Conservation (phyloP, 2,797 vertebrate species). For the Xiphorhynchus erythropygius region DNA sequence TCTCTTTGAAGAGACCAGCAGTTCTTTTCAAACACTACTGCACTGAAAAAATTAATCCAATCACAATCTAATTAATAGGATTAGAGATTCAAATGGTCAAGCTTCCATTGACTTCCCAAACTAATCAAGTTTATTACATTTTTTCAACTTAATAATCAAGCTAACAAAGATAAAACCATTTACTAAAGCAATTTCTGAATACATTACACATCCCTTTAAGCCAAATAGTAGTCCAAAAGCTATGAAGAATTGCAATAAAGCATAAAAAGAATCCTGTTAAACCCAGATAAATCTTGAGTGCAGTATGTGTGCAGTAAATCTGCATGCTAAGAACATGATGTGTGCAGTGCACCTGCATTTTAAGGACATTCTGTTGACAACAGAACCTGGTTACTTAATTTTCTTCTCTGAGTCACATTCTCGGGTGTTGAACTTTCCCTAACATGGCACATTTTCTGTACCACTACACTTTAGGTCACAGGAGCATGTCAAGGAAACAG, state of each 20-base stretch:
- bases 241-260: not conserved
- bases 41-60: constrained; percentile 47
- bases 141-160: constrained; percentile 54
- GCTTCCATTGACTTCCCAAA: constrained; percentile 14
- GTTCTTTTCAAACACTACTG: not conserved
- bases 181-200: constrained; percentile 42
- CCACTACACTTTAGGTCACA: not conserved
- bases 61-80: constrained; percentile 54
- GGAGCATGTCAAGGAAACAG: not conserved
- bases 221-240: constrained; percentile 5
- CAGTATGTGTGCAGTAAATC: not conserved
- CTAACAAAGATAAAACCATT: constrained; percentile 46
- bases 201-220: constrained; percentile 12
- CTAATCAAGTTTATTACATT: constrained; percentile 50
- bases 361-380: not conserved
- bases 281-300: not conserved
- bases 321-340: not conserved
- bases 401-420: not conserved
- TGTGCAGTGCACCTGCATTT: not conserved
- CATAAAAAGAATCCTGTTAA: not conserved
- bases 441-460: not conserved
- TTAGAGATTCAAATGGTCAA: constrained; percentile 43
- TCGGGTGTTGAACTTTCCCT: not conserved
- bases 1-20: constrained; percentile 18
- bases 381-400: not conserved